phyloP scores from a whole-genome alignment of 2,113 vertebrate species.

The Lagenorhynchus albirostris region DNA sequence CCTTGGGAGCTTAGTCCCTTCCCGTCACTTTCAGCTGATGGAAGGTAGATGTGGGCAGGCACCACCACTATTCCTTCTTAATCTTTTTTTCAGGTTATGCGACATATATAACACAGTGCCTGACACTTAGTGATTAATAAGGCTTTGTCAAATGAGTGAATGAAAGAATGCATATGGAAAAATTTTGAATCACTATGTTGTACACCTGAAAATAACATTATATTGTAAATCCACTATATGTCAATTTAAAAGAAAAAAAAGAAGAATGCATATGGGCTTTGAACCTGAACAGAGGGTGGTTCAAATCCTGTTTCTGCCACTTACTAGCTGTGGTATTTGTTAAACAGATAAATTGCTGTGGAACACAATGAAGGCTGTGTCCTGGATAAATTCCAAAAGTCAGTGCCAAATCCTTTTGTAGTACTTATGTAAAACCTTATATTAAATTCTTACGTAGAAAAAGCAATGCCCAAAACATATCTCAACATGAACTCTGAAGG shows the following conservation, averaged over 20 bases:
- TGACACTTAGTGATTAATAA: not conserved
- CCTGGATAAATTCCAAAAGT: slow-evolving; percentile 42
- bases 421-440: not conserved
- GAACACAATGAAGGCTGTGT: not conserved
- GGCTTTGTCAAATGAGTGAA: not conserved
- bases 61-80: not conserved
- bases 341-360: slow-evolving; percentile 1
- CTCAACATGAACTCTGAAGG: slow-evolving; percentile 26
- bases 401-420: slow-evolving; percentile 5
- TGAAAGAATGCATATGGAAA: not conserved
- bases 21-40: no score
- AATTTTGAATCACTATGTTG: not conserved
- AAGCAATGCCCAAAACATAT: not conserved
- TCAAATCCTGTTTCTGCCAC: not conserved
- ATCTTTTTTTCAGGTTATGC: not conserved
- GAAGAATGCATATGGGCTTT: not conserved
- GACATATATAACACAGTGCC: not conserved
- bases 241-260: not conserved
- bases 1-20: not conserved
- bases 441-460: slow-evolving; percentile 33
- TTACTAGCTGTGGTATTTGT: not conserved
- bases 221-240: not conserved
- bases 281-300: not conserved
- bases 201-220: not conserved
- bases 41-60: not conserved